Base-by-base conservation (phyloP, 2,113 vertebrate genomes). In the Microcebus lehilahytsara region DNA sequence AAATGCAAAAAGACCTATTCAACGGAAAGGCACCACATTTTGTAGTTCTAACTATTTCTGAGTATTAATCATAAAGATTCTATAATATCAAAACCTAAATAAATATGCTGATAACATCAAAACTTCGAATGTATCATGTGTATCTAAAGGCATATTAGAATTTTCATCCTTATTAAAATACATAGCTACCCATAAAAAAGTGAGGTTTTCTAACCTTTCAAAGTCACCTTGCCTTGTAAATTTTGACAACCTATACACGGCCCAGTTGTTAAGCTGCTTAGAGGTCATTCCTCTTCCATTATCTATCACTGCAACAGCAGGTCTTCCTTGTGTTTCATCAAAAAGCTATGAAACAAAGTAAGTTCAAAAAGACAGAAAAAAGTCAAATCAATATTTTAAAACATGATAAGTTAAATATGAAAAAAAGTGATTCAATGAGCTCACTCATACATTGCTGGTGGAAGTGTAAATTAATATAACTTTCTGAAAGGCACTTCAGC, bases 231-330 rank as follows among this genome's bases (percentile, higher is more conserved):
- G 98, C 78, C 99, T 99, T 84, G 97, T 98, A 98, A 99, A 99
- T 95, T 99, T 99, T 85, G 99, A 99, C 67, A 99, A 98, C 89
- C 99, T 99, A 98, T 99, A 99, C 2, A 99, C 99, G 1, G 99
- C 99, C 99, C 99, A 99, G 98, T 99, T 99, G 83, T 99, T 99
- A 86, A 99, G 99, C 96, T 99, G 99, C 93, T 99, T 99, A n/a
- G 99, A 99, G 60, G 99, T 99, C 99, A 99, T 99, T 94, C 99
- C 99, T 97, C 99, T 98, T 87, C 99, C 99, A 56, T 99, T 99
- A 98, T 99, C 99, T 0, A 99, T 98, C 72, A 99, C 99, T 84
- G 99, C 98, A 88, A 99, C 97, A 1, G 99, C 99, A 83, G 99
- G 98, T 96, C 99, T 99, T 97, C 99, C 99, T 85, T 99, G 98